Evolutionary conservation across 2,888 invertebrate genomes (phyloP).

Genomic region (Kryphioiulus occultus): DNA sequence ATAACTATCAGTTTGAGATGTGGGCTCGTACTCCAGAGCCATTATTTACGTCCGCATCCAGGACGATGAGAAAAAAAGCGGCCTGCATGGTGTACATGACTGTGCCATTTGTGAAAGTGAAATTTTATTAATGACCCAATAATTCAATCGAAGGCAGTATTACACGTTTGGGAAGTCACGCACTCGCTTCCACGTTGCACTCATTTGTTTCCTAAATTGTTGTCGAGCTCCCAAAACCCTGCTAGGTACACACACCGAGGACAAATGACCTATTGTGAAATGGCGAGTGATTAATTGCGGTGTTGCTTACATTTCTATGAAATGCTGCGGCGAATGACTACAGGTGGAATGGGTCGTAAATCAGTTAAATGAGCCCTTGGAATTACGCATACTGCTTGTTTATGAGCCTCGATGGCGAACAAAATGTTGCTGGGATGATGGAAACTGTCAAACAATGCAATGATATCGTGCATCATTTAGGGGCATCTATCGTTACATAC

Average conservation of each 20-base stretch:
- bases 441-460: not conserved
- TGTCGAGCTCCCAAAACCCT: not conserved
- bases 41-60: not conserved
- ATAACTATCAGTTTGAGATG: not conserved
- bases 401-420: not conserved
- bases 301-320: not conserved
- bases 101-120: conserved; percentile 38
- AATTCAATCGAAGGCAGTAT: conserved; percentile 21
- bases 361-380: conserved; percentile 22
- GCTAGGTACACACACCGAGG: conserved; percentile 1
- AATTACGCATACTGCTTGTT: not conserved
- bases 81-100: not conserved
- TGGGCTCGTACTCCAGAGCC: not conserved
- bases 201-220: conserved; percentile 32
- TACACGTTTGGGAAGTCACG: conserved; percentile 39
- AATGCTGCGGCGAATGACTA: not conserved
- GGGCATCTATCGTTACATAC: not conserved
- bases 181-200: not conserved
- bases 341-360: conserved; percentile 24
- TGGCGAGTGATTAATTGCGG: not conserved
- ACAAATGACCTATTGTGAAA: conserved; percentile 37
- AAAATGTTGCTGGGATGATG: not conserved
- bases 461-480: not conserved
- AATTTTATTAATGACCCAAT: conserved; percentile 36
- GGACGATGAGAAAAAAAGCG: not conserved